These are phyloP conservation scores for Sebastes fasciatus DNA, from an alignment of 2,113 vertebrate species.

Conservation along the genomic window DNA sequence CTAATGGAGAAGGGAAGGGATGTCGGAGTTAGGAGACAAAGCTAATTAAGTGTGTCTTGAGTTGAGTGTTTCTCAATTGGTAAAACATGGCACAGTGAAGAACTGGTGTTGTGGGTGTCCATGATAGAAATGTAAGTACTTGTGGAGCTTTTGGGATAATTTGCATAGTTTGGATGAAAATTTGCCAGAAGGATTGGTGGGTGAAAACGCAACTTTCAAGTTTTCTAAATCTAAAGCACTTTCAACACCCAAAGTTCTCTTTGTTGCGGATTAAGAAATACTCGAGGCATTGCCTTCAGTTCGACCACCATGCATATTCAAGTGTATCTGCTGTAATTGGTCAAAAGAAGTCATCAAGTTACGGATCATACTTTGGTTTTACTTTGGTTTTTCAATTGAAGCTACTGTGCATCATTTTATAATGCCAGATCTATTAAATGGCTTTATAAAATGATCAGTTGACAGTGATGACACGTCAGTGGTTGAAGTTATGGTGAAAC, in stretches of 20 bases:
- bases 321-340: neutral
- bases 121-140: slow-evolving; percentile 19
- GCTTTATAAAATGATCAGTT: neutral
- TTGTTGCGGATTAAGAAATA: neutral
- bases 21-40: slow-evolving; percentile 43
- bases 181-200: slow-evolving; percentile 11
- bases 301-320: neutral
- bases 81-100: slow-evolving; percentile 45
- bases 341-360: neutral
- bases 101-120: slow-evolving; percentile 23
- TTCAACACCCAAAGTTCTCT: neutral
- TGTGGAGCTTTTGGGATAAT: slow-evolving; percentile 29
- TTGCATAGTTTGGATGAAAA: slow-evolving; percentile 1
- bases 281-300: neutral
- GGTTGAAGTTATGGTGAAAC: slow-evolving; percentile 7
- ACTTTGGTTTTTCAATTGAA: neutral
- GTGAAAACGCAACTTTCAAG: neutral
- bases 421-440: slow-evolving; percentile 7
- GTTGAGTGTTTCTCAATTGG: slow-evolving; percentile 36
- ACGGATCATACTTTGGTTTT: neutral
- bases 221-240: neutral
- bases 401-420: neutral
- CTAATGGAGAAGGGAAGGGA: slow-evolving; percentile 56
- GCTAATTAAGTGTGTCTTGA: slow-evolving; percentile 61
- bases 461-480: slow-evolving; percentile 24